phyloP scores from a whole-genome alignment of 1,140 invertebrate species.

The Scaptodrosophila lebanonensis region DNA sequence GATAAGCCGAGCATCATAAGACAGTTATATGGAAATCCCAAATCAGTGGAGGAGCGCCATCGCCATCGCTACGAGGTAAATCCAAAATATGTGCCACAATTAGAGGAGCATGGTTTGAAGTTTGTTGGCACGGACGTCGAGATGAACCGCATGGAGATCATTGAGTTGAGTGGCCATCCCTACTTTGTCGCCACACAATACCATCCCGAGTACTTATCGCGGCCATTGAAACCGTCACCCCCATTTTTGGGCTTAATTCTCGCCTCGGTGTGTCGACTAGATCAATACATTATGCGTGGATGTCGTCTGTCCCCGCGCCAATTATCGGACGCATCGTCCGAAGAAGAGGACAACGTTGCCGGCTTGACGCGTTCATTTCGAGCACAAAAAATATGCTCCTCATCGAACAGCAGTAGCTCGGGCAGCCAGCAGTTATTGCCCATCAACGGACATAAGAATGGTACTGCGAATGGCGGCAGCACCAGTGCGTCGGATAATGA shows the following conservation, averaged over 20 bases:
- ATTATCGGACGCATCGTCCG: constrained; percentile 84
- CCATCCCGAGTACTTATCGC: constrained; percentile 97
- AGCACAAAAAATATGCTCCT: constrained; percentile 11
- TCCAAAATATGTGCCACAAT: constrained; percentile 86
- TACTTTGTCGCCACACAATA: constrained; percentile 98
- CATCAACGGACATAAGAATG: constrained; percentile 35
- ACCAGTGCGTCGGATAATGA: constrained; percentile 25
- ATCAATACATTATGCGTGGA: constrained; percentile 83
- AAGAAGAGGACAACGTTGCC: constrained; percentile 76
- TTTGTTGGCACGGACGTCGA: constrained; percentile 92
- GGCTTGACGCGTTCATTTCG: constrained; percentile 13
- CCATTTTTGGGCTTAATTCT: constrained; percentile 96
- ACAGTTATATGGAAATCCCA: constrained; percentile 90
- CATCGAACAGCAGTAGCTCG: background rate
- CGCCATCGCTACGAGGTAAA: constrained; percentile 98
- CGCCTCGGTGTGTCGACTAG: constrained; percentile 87
- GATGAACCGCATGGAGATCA: constrained; percentile 90
- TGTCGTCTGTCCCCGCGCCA: constrained; percentile 84
- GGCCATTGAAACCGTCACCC: constrained; percentile 95
- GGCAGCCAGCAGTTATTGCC: background rate
- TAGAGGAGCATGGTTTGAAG: constrained; percentile 90
- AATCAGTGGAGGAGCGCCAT: constrained; percentile 95
- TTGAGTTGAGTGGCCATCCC: constrained; percentile 86
- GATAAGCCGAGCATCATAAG: constrained; percentile 80
- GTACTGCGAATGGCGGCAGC: constrained; percentile 6